Percentiles rank a stretch among this genome's conserved stretches.
phyloP scores from a whole-genome alignment of 2,888 invertebrate species.

The Schizaphis graminum region DNA sequence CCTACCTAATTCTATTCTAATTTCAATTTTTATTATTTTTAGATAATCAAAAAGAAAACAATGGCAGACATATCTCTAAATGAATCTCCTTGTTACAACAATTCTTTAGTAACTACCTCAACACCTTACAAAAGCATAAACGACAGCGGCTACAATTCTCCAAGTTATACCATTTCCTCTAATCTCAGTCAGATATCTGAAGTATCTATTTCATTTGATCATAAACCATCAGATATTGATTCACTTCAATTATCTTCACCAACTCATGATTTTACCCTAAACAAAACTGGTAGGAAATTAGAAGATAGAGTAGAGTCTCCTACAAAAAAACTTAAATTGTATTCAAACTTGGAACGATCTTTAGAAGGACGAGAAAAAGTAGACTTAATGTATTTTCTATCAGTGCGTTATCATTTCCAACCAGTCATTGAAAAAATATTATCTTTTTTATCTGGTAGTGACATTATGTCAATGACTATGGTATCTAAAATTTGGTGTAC shows the following conservation, averaged over 20 bases:
- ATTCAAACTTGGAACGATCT: constrained; percentile 17
- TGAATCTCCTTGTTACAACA: constrained; percentile 42
- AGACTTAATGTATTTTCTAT: constrained; percentile 71
- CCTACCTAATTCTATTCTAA: background rate
- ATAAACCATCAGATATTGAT: background rate
- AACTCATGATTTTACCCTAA: background rate
- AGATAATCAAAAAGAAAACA: constrained; percentile 27
- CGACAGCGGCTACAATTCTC: constrained; percentile 58
- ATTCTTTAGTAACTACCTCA: constrained; percentile 50
- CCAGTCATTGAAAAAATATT: constrained; percentile 71
- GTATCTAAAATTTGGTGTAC: constrained; percentile 71
- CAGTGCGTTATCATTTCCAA: constrained; percentile 71
- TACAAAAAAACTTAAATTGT: constrained; percentile 54
- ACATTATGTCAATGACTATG: constrained; percentile 71
- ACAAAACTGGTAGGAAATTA: background rate
- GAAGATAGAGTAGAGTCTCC: constrained; percentile 33
- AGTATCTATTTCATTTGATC: constrained; percentile 40
- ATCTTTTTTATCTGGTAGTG: constrained; percentile 70
- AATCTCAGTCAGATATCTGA: constrained; percentile 50
- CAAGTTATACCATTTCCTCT: constrained; percentile 36
- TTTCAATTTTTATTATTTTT: constrained; percentile 24
- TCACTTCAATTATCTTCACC: constrained; percentile 26
- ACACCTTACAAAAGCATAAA: constrained; percentile 52
- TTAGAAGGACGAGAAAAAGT: constrained; percentile 69
- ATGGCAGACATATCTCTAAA: constrained; percentile 54